Conservation (phyloP, 2,113 vertebrate genomes). For the Trichomycterus rosablanca region DNA sequence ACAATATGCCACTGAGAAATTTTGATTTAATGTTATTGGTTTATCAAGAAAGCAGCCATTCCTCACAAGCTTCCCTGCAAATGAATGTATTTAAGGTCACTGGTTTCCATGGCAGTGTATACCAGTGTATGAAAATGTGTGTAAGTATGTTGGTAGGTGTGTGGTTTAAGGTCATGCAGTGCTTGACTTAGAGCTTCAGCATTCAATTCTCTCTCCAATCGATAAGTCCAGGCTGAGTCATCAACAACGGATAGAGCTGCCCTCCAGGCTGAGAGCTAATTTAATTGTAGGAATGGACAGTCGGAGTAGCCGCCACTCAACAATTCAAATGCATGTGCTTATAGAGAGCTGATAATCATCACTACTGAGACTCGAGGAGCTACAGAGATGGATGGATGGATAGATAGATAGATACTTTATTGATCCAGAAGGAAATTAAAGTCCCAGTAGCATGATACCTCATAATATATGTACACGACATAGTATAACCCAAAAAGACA, state of each 20-base stretch:
- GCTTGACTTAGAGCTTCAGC: slow-evolving; percentile 30
- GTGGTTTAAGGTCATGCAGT: slow-evolving; percentile 32
- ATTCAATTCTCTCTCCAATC: slow-evolving; percentile 33
- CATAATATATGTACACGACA: no score
- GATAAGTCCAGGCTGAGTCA: slow-evolving; percentile 26
- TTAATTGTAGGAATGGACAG: slow-evolving; percentile 11
- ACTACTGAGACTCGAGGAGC: neutral
- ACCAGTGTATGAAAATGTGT: neutral
- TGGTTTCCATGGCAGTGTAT: neutral
- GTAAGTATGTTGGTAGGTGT: neutral
- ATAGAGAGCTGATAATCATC: neutral
- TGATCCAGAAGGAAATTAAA: no score
- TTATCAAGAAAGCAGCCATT: neutral
- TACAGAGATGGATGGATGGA: no score
- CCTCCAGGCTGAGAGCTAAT: slow-evolving; percentile 8
- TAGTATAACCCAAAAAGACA: no score
- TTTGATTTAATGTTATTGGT: neutral
- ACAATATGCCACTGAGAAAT: no score
- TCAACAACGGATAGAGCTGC: neutral
- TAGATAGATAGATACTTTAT: no score
- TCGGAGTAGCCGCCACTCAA: neutral
- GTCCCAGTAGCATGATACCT: no score
- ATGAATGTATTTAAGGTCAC: slow-evolving; percentile 19
- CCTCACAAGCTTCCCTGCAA: slow-evolving; percentile 5
- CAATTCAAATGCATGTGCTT: neutral